Evolutionary conservation across 30 jellyfish, hydroid and myxozoan species (phyloP).

Genomic region (Aurelia sp.): DNA sequence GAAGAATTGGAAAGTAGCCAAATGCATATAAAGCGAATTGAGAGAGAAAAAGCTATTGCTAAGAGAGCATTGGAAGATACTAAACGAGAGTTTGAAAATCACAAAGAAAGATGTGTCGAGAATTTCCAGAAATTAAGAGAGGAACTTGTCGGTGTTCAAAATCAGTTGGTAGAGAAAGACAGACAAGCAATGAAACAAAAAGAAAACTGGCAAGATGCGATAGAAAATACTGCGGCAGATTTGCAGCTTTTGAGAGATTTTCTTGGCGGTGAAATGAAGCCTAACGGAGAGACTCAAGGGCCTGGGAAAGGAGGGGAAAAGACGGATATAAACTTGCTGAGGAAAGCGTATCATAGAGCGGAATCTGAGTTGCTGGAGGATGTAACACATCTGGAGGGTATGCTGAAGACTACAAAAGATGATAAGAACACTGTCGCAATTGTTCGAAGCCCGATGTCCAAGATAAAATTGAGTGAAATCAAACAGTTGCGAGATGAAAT

Average conservation of each 20-base stretch:
- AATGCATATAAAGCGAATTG: slow-evolving; percentile 77
- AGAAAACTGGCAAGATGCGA: slow-evolving; percentile 88
- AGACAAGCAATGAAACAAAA: slow-evolving; percentile 88
- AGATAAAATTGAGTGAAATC: slow-evolving; percentile 87
- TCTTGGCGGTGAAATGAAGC: slow-evolving; percentile 49
- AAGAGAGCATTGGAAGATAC: slow-evolving; percentile 60
- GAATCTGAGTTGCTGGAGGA: slow-evolving; percentile 89
- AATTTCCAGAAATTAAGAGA: slow-evolving; percentile 76
- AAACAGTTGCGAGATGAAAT: slow-evolving; percentile 92
- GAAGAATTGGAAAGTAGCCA: slow-evolving; percentile 78
- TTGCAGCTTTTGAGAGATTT: slow-evolving; percentile 75
- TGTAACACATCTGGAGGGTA: slow-evolving; percentile 87
- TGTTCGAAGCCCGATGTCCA: slow-evolving; percentile 98
- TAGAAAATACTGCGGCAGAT: slow-evolving; percentile 89
- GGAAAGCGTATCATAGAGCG: slow-evolving; percentile 81
- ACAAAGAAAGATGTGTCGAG: slow-evolving; percentile 77
- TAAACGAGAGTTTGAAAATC: slow-evolving; percentile 82
- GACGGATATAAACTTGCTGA: slow-evolving; percentile 66
- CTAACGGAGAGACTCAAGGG: slow-evolving; percentile 10
- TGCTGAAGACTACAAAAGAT: slow-evolving; percentile 80
- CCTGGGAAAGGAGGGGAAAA: slow-evolving; percentile 43
- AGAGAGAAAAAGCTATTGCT: slow-evolving; percentile 70
- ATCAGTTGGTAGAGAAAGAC: slow-evolving; percentile 88
- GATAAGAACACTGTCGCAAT: slow-evolving; percentile 86
- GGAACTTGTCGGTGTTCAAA: slow-evolving; percentile 84